A percentile compares a stretch with the other conserved stretches of the same genome.
phyloP scores from a whole-genome alignment of 1,140 invertebrate species.

The Pseudomyrmex concolor region DNA sequence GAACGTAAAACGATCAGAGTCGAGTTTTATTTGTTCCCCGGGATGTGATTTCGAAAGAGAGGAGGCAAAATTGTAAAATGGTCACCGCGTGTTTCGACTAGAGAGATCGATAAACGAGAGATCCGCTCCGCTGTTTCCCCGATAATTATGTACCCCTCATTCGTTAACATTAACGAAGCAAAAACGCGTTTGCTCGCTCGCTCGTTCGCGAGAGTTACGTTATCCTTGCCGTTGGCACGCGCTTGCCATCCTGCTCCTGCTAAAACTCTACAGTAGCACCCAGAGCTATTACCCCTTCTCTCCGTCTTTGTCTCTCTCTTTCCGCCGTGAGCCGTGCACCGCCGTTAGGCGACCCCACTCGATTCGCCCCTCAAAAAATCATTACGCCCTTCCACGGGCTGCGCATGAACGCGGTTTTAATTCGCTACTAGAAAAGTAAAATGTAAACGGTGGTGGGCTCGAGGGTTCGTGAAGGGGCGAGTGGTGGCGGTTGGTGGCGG shows the following conservation, averaged over 20 bases:
- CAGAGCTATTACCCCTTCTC: constrained; percentile 71
- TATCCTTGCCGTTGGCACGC: constrained; percentile 55
- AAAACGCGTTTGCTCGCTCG: constrained; percentile 41
- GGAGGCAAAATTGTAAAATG: constrained; percentile 38
- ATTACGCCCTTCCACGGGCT: constrained; percentile 86
- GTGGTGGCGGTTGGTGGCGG: constrained; percentile 58
- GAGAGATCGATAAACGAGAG: constrained; percentile 56
- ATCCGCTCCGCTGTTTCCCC: constrained; percentile 52
- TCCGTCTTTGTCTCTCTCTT: constrained; percentile 63
- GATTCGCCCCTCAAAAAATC: constrained; percentile 86
- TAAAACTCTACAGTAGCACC: constrained; percentile 74
- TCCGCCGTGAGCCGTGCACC: constrained; percentile 49
- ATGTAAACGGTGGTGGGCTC: constrained; percentile 81
- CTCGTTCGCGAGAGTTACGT: constrained; percentile 21
- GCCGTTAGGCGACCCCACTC: constrained; percentile 82
- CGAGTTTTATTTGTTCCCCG: not conserved
- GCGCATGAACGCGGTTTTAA: constrained; percentile 86
- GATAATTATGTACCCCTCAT: constrained; percentile 53
- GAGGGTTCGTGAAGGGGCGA: constrained; percentile 63
- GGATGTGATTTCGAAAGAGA: not conserved
- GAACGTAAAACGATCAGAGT: too few relatives aligned
- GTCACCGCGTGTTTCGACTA: constrained; percentile 36
- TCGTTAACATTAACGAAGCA: constrained; percentile 62
- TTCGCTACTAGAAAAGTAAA: constrained; percentile 86
- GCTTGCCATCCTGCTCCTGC: constrained; percentile 72